These are phyloP conservation scores for Pelvicachromis taeniatus DNA, from an alignment of 2,113 vertebrate species.

Conservation along the genomic window DNA sequence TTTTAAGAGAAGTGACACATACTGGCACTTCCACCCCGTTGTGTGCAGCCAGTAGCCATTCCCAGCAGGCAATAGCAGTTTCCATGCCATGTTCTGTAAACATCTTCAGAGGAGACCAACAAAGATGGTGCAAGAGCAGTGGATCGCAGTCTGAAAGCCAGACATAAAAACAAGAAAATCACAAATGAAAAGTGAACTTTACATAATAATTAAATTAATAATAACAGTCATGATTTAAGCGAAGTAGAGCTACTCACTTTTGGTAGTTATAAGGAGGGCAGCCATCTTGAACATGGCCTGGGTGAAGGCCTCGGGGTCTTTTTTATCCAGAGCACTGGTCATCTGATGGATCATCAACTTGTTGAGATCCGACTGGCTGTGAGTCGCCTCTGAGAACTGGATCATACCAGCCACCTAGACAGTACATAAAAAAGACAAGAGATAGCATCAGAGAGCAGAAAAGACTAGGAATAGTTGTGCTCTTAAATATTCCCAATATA, in stretches of 20 bases:
- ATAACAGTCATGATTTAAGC: accelerated
- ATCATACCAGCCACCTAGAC: conserved; percentile 91
- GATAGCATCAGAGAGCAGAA: neutral
- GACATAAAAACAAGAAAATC: neutral
- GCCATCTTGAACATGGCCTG: conserved; percentile 96
- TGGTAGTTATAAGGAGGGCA: conserved; percentile 89
- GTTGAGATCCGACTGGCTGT: conserved; percentile 84
- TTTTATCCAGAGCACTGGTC: conserved; percentile 77
- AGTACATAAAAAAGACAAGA: neutral
- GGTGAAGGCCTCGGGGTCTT: conserved; percentile 80
- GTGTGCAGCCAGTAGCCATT: conserved; percentile 94
- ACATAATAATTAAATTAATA: neutral
- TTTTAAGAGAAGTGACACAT: conserved; percentile 12
- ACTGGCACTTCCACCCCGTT: conserved; percentile 92
- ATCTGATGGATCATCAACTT: conserved; percentile 88
- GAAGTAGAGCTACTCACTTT: conserved; percentile 70
- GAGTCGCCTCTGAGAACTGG: conserved; percentile 84
- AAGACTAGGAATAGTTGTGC: neutral
- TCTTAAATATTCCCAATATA: neutral
- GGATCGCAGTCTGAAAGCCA: conserved; percentile 82
- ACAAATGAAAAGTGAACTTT: neutral
- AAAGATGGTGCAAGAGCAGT: conserved; percentile 90
- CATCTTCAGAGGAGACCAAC: conserved; percentile 94
- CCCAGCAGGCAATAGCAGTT: conserved; percentile 95
- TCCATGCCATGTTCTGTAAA: conserved; percentile 95